These are phyloP conservation scores for Heliopora coerulea DNA, from an alignment of 92 coral and sea anemone species.

Conservation along the genomic window DNA sequence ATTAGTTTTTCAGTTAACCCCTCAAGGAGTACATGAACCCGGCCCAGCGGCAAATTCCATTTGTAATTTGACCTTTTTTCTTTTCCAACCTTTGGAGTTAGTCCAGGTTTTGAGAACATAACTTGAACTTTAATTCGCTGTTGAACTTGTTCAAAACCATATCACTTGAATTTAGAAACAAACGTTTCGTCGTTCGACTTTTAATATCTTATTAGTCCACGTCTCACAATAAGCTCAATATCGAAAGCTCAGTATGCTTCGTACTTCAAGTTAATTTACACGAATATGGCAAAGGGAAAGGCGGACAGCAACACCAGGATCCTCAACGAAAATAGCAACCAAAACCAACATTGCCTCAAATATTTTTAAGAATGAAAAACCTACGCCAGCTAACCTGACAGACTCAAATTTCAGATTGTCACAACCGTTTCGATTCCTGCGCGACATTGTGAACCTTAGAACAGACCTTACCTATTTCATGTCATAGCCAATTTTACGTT, in stretches of 20 bases:
- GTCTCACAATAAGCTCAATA: too few species aligned
- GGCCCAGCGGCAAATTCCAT: background rate
- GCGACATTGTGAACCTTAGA: background rate
- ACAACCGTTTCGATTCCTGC: background rate
- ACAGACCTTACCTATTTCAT: too few species aligned
- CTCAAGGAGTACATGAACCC: background rate
- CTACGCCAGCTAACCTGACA: background rate
- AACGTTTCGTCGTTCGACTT: background rate
- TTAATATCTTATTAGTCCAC: too few species aligned
- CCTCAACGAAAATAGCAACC: background rate
- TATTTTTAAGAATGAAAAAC: background rate
- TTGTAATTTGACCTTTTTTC: background rate
- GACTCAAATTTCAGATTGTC: too few species aligned
- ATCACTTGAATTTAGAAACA: background rate
- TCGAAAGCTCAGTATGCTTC: too few species aligned
- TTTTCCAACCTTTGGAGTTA: background rate
- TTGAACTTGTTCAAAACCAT: background rate
- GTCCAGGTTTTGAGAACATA: background rate
- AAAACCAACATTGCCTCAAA: background rate
- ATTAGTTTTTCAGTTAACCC: background rate
- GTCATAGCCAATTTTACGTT: too few species aligned
- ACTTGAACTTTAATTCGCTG: background rate
- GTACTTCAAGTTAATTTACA: too few species aligned
- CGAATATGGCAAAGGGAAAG: too few species aligned
- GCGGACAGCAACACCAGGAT: background rate